A percentile compares a stretch with the other conserved stretches of the same genome.
Evolutionary conservation across 2,797 vertebrate genomes (phyloP).

Genomic region (Gila robusta): DNA sequence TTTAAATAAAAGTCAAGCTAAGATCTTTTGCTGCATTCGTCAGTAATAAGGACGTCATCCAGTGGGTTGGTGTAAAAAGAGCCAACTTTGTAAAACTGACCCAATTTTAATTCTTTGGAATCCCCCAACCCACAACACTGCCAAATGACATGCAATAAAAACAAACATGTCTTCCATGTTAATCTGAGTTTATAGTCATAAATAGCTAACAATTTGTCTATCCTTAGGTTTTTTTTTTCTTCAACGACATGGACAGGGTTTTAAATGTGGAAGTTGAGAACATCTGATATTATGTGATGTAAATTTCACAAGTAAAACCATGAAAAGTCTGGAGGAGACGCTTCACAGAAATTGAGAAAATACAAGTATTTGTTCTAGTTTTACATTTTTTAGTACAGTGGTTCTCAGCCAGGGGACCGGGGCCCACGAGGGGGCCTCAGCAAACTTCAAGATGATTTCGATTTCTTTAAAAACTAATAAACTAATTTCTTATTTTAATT

Average conservation of each 20-base stretch:
- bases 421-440: not conserved
- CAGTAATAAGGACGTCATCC: not conserved
- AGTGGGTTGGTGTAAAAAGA: constrained; percentile 12
- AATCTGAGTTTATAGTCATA: not conserved
- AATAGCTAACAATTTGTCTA: not conserved
- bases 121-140: not conserved
- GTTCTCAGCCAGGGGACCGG: not conserved
- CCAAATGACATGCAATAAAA: not conserved
- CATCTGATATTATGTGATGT: not conserved
- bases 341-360: not conserved
- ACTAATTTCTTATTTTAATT: not conserved
- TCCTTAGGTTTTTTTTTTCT: not conserved
- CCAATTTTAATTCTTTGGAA: not conserved
- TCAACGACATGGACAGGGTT: not conserved
- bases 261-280: not conserved
- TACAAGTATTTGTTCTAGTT: not conserved
- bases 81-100: constrained; percentile 5
- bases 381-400: not conserved
- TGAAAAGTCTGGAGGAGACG: not conserved
- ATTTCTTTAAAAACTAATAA: not conserved
- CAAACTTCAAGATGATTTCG: not conserved
- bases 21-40: not conserved
- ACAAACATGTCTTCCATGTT: not conserved
- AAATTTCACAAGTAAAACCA: not conserved
- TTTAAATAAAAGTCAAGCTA: not conserved